A percentile compares a stretch with the other conserved stretches of the same genome.
phyloP scores from a whole-genome alignment of 2,113 vertebrate species.

The Tachysurus fulvidraco region DNA sequence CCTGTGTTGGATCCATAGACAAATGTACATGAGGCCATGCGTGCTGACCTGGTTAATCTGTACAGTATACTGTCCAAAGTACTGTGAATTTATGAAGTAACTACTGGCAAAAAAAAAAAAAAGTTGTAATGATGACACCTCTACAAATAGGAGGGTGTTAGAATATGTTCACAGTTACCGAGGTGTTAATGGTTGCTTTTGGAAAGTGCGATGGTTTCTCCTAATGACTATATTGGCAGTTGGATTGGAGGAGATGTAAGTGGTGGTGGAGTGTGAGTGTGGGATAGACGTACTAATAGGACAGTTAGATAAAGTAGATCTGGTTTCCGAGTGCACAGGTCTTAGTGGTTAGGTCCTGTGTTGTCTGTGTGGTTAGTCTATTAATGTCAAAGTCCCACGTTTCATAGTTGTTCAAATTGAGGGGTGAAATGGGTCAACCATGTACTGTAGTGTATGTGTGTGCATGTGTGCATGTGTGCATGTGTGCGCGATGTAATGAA shows the following conservation, averaged over 20 bases:
- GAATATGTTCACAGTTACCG: conserved; percentile 1
- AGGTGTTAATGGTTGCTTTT: conserved; percentile 21
- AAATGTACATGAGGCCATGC: background rate
- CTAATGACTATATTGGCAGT: conserved; percentile 20
- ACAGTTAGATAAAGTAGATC: conserved; percentile 19
- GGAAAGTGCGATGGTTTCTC: background rate
- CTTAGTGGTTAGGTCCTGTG: background rate
- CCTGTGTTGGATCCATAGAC: background rate
- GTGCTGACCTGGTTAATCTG: background rate
- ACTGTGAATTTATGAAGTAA: background rate
- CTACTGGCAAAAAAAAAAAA: background rate
- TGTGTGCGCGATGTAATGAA: background rate
- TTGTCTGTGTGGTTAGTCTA: conserved; percentile 9
- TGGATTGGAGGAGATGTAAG: conserved; percentile 8
- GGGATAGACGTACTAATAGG: background rate
- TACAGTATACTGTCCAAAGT: background rate
- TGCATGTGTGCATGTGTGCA: conserved; percentile 21
- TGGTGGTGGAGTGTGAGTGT: background rate
- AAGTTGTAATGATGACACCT: background rate
- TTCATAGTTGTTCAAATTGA: conserved; percentile 21
- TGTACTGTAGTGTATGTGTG: conserved; percentile 27
- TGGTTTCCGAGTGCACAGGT: conserved; percentile 18
- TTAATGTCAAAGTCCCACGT: conserved; percentile 33
- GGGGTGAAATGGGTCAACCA: conserved; percentile 43
- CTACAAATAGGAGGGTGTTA: background rate